Evolutionary conservation across 2,888 invertebrate species (phyloP).

Genomic region (Sympetrum striolatum): DNA sequence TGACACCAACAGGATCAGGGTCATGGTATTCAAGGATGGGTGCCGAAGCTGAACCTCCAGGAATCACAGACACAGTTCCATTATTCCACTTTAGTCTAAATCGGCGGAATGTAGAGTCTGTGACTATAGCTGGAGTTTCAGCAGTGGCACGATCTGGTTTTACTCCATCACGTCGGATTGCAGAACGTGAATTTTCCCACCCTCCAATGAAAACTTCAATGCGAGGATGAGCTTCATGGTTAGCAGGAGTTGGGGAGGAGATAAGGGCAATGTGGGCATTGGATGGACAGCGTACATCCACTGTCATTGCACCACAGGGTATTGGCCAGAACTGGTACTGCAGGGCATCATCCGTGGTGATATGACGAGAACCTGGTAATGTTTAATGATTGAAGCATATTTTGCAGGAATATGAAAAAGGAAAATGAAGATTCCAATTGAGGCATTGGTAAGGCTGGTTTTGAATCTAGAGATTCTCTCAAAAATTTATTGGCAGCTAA

Average conservation of each 20-base stretch:
- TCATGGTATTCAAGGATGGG: slow-evolving; percentile 67
- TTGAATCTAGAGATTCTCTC: no score
- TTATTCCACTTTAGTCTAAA: slow-evolving; percentile 67
- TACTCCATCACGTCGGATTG: slow-evolving; percentile 69
- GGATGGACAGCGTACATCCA: slow-evolving; percentile 65
- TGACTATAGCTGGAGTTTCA: slow-evolving; percentile 74
- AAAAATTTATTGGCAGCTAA: no score
- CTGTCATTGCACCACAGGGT: slow-evolving; percentile 56
- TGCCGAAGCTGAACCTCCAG: neutral
- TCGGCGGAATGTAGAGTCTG: slow-evolving; percentile 58
- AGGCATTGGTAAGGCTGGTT: no score
- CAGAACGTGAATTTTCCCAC: slow-evolving; percentile 72
- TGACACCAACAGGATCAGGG: slow-evolving; percentile 66
- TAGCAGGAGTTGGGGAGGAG: slow-evolving; percentile 25
- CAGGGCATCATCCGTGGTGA: slow-evolving; percentile 64
- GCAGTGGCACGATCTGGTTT: slow-evolving; percentile 71
- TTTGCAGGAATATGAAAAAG: neutral
- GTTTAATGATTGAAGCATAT: neutral
- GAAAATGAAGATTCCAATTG: no score
- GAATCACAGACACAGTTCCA: slow-evolving; percentile 51
- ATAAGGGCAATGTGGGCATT: slow-evolving; percentile 72
- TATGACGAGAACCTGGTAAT: slow-evolving; percentile 62
- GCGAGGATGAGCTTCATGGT: slow-evolving; percentile 7
- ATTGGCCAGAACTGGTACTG: slow-evolving; percentile 68
- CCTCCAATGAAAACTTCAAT: slow-evolving; percentile 70